Base-by-base conservation (phyloP, 2,888 invertebrate genomes). In the Erebia palarica region DNA sequence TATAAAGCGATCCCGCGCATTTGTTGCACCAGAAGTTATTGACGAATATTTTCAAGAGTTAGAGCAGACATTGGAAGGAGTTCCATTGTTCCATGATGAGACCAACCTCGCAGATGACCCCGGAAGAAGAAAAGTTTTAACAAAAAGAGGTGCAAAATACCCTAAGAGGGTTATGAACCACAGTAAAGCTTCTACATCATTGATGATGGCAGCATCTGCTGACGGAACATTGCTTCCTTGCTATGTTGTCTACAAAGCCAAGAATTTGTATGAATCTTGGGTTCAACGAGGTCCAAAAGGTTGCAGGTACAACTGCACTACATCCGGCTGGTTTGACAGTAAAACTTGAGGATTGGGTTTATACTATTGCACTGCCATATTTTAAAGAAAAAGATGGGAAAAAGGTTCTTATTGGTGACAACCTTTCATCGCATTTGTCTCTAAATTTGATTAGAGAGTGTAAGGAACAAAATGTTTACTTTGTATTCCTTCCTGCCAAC, bases 91-190 rank as follows among this genome's bases (percentile, higher is more conserved):
- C 10, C 18, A 76, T 18, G 75, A 80, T 42, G 78, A 81, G 66
- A 77, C 77, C 0, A 81, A 79, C 65, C 67, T 78, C 47, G 59
- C 76, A 3, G 72, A 77, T 44, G 74, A 76, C 51, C 76, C 75
- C 10, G 70, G 73, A 11, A 68, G 69, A n/a, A 71, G 76, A 61
- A 81, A 77, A 77, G 78, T 79, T 69, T 73, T 80, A 2, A 75
- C 78, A 10, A 77, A 80, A 76, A 71, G 81, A 70, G 81, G 83
- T 7, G 69, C 72, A 1, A 87, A 87, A 76, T 84, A 88, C 70
- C 82, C 84, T 4, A 84, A 88, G 66, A 70, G 80, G 44, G 78
- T 85, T 14, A 80, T 82, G 70, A 84, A 88, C 70, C 73, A 75
- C 36, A 57, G 57, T 7, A 69, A 69, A 21, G 14, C 69, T 2